These are phyloP conservation scores for Parascotia fuliginaria DNA, from an alignment of 2,888 invertebrate genomes.

Conservation along the genomic window DNA sequence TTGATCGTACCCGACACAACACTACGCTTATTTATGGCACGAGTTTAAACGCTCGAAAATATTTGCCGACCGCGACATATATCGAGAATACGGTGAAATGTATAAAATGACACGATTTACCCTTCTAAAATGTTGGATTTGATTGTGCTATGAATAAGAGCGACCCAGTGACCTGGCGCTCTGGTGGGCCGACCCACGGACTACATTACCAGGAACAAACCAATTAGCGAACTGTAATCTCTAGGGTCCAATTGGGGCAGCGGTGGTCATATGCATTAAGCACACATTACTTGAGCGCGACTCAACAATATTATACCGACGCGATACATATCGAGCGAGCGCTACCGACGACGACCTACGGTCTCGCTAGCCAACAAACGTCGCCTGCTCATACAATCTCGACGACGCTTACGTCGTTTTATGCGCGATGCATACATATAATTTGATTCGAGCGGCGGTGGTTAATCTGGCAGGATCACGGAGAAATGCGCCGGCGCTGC, in stretches of 20 bases:
- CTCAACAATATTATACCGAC: constrained; percentile 36
- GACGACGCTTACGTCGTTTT: constrained; percentile 24
- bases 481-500: constrained; percentile 42
- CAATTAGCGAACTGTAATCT: constrained; percentile 37
- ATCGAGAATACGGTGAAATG: background rate
- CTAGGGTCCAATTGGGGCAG: constrained; percentile 29
- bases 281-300: constrained; percentile 21
- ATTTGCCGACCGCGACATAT: background rate
- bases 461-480: constrained; percentile 57
- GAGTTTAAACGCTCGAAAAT: constrained; percentile 6
- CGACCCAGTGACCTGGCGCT: constrained; percentile 8
- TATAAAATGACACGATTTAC: too few relatives aligned
- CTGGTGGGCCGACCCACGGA: constrained; percentile 6
- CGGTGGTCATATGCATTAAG: constrained; percentile 20
- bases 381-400: constrained; percentile 1
- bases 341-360: constrained; percentile 38
- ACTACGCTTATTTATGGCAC: constrained; percentile 14
- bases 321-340: constrained; percentile 52
- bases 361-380: constrained; percentile 10
- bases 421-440: constrained; percentile 34
- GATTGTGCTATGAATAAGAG: constrained; percentile 11
- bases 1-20: constrained; percentile 26
- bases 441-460: constrained; percentile 50
- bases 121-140: too few relatives aligned
- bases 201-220: constrained; percentile 30